These are phyloP conservation scores for Drosophila busckii DNA, from an alignment of 1,140 invertebrate species.

Conservation along the genomic window DNA sequence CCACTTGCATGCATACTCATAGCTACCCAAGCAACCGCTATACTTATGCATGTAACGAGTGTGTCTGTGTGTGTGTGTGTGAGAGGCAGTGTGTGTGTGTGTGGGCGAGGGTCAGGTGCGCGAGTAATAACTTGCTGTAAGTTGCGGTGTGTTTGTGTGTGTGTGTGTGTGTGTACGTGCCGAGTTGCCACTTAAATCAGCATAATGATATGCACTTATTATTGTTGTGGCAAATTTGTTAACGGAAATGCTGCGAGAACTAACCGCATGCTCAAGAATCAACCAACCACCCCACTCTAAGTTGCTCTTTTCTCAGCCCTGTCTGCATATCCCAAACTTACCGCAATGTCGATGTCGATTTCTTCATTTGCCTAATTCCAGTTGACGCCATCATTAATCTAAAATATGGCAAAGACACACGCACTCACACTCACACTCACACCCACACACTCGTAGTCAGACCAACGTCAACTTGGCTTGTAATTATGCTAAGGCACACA, in stretches of 20 bases:
- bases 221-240: constrained; percentile 75
- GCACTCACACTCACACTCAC: constrained; percentile 32
- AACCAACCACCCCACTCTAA: background rate
- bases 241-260: constrained; percentile 66
- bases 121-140: constrained; percentile 65
- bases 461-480: constrained; percentile 58
- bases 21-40: constrained; percentile 8
- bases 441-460: background rate
- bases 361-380: constrained; percentile 75
- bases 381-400: constrained; percentile 73
- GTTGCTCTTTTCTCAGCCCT: background rate
- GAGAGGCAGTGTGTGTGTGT: background rate
- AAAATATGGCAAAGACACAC: constrained; percentile 67
- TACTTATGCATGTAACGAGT: constrained; percentile 3
- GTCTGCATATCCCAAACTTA: background rate
- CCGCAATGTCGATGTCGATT: constrained; percentile 68
- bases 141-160: constrained; percentile 14
- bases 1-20: constrained; percentile 65
- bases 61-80: constrained; percentile 13
- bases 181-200: constrained; percentile 66
- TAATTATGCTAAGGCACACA: constrained; percentile 61
- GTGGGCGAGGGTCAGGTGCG: constrained; percentile 59
- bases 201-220: constrained; percentile 76
- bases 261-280: constrained; percentile 40
- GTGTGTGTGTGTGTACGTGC: constrained; percentile 23